Evolutionary conservation across 2,888 invertebrate genomes (phyloP), one percentile per base, ranked within the genome.

Genomic region (Plemyria rubiginata): DNA sequence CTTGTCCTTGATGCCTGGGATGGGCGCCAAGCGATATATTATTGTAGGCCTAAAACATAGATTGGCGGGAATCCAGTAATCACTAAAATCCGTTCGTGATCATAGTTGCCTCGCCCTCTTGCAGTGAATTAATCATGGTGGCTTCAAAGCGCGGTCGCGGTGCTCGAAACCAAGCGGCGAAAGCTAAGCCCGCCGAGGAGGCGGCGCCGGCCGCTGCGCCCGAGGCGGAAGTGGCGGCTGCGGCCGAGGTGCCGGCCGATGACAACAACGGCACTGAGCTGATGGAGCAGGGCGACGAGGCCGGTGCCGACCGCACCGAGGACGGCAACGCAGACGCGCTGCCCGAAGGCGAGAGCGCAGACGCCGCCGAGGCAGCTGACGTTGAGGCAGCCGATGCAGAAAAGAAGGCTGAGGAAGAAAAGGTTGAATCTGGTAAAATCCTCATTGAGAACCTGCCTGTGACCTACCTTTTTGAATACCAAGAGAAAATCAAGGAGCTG

Each of bases 371-470:
- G 64, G 74, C 56, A 59, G 79, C 79, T 52, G 86, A 84, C 52
- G 69, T 72, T 9, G 45, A 45, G 28, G 32, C 48, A 28, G 78
- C 75, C 2, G 86, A 84, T 55, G 64, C 80, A 2, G 91, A 88
- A 55, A 88, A 87, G 22, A 82, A 82, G 58, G 59, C 52, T 4
- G 86, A 88, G 66, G 90, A 90, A 70, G 89, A 90, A 43, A 90
- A 92, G 75, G 86, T 90, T 59, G 92, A 92, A 78, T 83, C 92
- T 79, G 92, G 92, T 84, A 92, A 92, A 88, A 79, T 92, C 73
- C 86, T 92, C 13, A 86, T 92, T 40, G 92, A 92, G 78, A 91
- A 92, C 75, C 85, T 92, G 63, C 92, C 92, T 11, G 82, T 88
- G 38, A 90, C 84, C 80, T 92, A 81, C 77, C 86, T 92, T 70